Percentiles rank a stretch among this genome's conserved stretches.
These are phyloP conservation scores for Bucorvus abyssinicus DNA, from an alignment of 2,797 vertebrate species.

Conservation along the genomic window DNA sequence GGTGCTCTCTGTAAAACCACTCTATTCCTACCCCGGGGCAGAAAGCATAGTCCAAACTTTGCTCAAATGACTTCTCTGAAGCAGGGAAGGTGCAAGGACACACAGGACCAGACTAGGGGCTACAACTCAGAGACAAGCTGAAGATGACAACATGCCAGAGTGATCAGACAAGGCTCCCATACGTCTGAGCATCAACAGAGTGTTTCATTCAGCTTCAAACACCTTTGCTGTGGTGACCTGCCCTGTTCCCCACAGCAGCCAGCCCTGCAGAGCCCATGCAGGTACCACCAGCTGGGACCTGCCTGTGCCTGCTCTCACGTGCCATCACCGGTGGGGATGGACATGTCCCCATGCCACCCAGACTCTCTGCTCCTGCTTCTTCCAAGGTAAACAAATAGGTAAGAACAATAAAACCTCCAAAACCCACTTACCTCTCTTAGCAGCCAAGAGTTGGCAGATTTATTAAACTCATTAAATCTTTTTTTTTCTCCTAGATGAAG, in stretches of 20 bases:
- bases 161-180: accelerated
- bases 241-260: accelerated
- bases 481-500: neutral
- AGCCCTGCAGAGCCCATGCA: accelerated
- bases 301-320: neutral
- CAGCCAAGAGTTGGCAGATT: neutral
- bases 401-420: neutral
- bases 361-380: neutral
- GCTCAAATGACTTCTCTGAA: neutral
- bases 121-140: neutral
- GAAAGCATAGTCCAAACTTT: neutral
- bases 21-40: neutral
- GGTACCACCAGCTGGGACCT: neutral
- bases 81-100: neutral
- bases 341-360: neutral
- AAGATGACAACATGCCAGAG: neutral
- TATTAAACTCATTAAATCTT: neutral
- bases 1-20: neutral
- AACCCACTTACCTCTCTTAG: neutral
- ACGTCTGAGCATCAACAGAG: neutral
- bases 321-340: neutral
- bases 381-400: neutral
- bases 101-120: neutral
- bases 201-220: neutral
- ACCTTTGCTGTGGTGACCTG: neutral